Evolutionary conservation across 2,888 invertebrate species (phyloP).

Genomic region (Pogonocherus hispidulus): DNA sequence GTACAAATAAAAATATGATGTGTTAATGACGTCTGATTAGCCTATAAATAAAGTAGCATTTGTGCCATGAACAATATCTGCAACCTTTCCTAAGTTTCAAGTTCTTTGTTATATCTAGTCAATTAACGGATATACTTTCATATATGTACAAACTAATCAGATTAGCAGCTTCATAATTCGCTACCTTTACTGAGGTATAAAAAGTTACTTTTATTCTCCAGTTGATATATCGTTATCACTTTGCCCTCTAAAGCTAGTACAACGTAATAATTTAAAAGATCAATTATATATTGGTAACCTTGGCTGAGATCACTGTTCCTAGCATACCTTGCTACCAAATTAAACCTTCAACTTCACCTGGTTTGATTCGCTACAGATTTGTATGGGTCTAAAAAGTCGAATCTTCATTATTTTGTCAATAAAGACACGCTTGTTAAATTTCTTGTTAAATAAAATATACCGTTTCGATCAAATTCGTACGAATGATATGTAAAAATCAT

Average conservation of each 20-base stretch:
- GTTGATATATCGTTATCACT: slow-evolving; percentile 10
- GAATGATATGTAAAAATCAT: too few relatives aligned
- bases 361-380: background rate
- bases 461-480: too few relatives aligned
- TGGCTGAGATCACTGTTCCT: slow-evolving; percentile 28
- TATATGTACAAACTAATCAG: slow-evolving; percentile 5
- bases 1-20: too few relatives aligned
- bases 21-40: background rate
- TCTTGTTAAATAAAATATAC: too few relatives aligned
- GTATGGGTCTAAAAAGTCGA: too few relatives aligned
- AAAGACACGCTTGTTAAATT: too few relatives aligned
- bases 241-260: background rate
- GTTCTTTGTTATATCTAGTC: slow-evolving; percentile 3
- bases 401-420: too few relatives aligned
- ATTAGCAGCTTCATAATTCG: background rate
- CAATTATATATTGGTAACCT: slow-evolving; percentile 15
- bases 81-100: background rate
- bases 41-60: background rate
- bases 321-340: slow-evolving; percentile 8
- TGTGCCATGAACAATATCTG: background rate
- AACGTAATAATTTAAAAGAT: background rate
- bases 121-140: background rate
- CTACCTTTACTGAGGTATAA: background rate
- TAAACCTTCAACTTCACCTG: slow-evolving; percentile 28
- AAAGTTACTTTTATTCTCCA: background rate